Conservation (phyloP, 2,888 invertebrate species). For the Andrena flavipes region DNA sequence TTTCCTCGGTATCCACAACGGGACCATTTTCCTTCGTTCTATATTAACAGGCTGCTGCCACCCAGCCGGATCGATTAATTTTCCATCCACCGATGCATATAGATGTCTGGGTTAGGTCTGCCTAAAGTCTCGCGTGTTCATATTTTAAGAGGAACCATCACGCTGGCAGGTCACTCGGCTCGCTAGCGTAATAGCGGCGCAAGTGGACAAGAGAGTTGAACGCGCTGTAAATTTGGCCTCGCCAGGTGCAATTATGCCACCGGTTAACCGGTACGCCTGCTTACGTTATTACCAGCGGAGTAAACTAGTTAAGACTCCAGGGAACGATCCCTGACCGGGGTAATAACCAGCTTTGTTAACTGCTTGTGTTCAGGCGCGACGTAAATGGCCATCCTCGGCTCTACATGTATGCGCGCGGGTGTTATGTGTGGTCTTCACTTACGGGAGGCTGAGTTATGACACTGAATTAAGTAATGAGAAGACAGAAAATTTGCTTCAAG, state of each 20-base stretch:
- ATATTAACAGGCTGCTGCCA: background rate
- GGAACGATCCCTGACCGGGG: conserved; percentile 34
- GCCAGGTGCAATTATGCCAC: conserved; percentile 32
- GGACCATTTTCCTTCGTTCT: background rate
- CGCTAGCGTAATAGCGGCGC: background rate
- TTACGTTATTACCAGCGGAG: conserved; percentile 21
- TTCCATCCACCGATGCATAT: background rate
- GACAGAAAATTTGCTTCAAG: no score
- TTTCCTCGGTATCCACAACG: background rate
- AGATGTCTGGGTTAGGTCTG: background rate
- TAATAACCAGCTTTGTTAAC: conserved; percentile 44
- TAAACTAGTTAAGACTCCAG: conserved; percentile 44
- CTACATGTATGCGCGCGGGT: background rate
- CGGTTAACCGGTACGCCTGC: conserved; percentile 25
- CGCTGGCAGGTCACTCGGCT: background rate
- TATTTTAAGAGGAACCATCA: conserved; percentile 16
- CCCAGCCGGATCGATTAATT: conserved; percentile 24
- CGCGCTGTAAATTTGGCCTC: conserved; percentile 32
- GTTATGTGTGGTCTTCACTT: background rate
- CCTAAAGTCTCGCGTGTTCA: conserved; percentile 20
- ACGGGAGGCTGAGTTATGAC: background rate
- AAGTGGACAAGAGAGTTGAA: conserved; percentile 15
- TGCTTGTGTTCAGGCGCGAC: conserved; percentile 19
- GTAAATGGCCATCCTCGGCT: background rate
- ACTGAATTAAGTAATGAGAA: conserved; percentile 2